Evolutionary conservation across 2,797 vertebrate species (phyloP), one percentile per base, ranked within the genome.

Genomic region (Cirrhinus molitorella): DNA sequence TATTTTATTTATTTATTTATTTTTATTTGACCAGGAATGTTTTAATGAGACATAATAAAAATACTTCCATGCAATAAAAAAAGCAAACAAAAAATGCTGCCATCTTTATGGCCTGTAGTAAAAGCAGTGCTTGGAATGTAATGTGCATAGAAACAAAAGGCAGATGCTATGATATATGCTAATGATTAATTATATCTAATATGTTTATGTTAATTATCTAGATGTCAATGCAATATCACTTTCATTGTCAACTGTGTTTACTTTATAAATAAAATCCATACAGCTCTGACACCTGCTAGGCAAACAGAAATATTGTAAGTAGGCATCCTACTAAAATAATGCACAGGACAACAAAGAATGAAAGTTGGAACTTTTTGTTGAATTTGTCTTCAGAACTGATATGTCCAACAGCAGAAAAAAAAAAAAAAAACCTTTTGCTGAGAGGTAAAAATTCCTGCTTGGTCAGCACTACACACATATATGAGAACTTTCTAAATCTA

Each of bases 401-500:
- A 21, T 85, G 80, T 78, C 51, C 65, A 85, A 85, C 71, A 72
- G 45, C 31, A 5, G 16, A 57, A 79, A 86, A 85, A 84, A 78
- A 74, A 37, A 82, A 63, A 70, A 82, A 71, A 25, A 87, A 77
- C 80, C 79, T 55, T 68, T 66, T 83, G 67, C 83, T 83, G 83
- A 77, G 51, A 85, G 55, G 73, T 61, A 65, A 67, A 70, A 74
- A 68, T 49, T 49, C 45, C 17, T 21, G 81, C 83, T 57, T 81
- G 83, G 61, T 87, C 85, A 85, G 85, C 83, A 59, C 28, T 59
- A 17, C 49, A 73, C 55, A 59, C 16, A 7, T n/a, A 40, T 59
- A 81, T 85, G 59, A 77, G 31, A 78, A 85, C 83, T 31, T 83
- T 87, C 61, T 68, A 70, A 63, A 71, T 83, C 78, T 80, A 63